Conservation (phyloP, 2,888 invertebrate species). For the Drosophila conformis region DNA sequence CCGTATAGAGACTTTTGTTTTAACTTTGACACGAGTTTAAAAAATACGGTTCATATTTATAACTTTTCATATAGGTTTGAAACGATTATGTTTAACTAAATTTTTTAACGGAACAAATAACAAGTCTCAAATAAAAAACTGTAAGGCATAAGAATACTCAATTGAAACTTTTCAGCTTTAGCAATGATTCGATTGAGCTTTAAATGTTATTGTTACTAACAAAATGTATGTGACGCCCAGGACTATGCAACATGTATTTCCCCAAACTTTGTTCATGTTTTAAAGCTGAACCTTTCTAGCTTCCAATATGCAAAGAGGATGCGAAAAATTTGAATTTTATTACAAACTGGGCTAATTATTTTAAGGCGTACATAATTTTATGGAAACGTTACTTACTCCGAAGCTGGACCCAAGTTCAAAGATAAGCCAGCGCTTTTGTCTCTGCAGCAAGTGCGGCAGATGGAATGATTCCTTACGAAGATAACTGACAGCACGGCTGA, state of each 20-base stretch:
- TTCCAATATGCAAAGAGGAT: background rate
- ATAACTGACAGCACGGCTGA: slow-evolving; percentile 49
- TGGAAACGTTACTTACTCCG: slow-evolving; percentile 59
- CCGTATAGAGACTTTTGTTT: no score
- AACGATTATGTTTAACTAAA: no score
- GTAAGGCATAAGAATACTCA: no score
- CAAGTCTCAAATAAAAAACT: no score
- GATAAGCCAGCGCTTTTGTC: slow-evolving; percentile 79
- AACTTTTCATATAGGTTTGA: background rate
- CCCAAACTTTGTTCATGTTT: background rate
- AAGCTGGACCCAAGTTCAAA: slow-evolving; percentile 78
- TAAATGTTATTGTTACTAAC: no score
- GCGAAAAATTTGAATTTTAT: background rate
- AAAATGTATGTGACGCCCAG: background rate
- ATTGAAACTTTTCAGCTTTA: no score
- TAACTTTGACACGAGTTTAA: no score
- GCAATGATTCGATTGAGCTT: no score
- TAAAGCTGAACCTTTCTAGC: background rate
- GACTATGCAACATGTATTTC: background rate
- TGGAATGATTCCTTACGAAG: slow-evolving; percentile 37
- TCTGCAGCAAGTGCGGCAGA: slow-evolving; percentile 45
- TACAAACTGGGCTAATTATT: no score
- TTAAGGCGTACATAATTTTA: no score
- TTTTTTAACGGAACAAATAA: no score
- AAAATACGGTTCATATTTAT: no score